A percentile compares a stretch with the other conserved stretches of the same genome.
phyloP scores from a whole-genome alignment of 2,888 invertebrate genomes.

The Machimus rusticus region DNA sequence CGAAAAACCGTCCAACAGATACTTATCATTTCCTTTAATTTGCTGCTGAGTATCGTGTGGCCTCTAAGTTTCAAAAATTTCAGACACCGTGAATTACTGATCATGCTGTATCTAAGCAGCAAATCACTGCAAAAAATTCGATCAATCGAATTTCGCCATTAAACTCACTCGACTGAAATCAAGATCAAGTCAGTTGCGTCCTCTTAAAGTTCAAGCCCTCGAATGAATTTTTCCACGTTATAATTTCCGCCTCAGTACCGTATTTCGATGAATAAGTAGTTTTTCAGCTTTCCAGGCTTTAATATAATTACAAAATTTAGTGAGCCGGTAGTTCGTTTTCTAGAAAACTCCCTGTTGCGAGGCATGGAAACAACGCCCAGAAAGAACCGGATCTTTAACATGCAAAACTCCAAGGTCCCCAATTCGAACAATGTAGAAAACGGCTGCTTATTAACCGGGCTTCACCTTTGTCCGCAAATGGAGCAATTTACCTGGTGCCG shows the following conservation, averaged over 20 bases:
- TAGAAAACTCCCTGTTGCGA: neutral
- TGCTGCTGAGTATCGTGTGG: neutral
- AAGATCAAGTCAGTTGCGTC: neutral
- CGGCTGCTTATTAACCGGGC: neutral
- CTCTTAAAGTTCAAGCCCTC: neutral
- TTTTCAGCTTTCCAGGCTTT: neutral
- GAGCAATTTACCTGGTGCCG: neutral
- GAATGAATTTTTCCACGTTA: neutral
- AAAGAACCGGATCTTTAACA: neutral
- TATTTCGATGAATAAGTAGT: neutral
- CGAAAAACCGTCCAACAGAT: neutral
- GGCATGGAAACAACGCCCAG: neutral
- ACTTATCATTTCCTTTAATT: neutral
- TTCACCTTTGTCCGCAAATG: neutral
- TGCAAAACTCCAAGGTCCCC: neutral
- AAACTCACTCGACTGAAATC: neutral
- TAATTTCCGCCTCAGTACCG: neutral
- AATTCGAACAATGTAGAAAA: neutral
- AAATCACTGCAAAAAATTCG: neutral
- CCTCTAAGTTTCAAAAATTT: neutral
- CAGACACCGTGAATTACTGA: neutral
- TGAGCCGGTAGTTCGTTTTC: neutral
- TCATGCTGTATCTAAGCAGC: neutral
- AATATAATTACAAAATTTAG: neutral
- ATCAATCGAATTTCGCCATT: neutral